Evolutionary conservation across 2,888 invertebrate genomes (phyloP), one percentile per base, ranked within the genome.

Genomic region (Drosophila nr. perissopoda): DNA sequence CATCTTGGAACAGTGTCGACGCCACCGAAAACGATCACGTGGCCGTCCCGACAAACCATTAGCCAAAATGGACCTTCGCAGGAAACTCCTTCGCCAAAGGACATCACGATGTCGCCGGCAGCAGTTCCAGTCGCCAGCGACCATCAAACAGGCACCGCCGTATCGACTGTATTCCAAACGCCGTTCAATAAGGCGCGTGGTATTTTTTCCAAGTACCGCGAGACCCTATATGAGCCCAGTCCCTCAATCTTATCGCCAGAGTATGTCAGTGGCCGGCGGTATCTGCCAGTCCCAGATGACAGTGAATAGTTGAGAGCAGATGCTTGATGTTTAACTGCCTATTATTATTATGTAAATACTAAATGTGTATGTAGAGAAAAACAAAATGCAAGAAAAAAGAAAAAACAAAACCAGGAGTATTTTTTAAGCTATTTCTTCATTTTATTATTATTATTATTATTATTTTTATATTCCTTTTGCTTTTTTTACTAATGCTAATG

Each of bases 151-250:
- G 66, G 71, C 42, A 57, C 29, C 40, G 29, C 29, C 40, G 29
- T 40, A 34, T 38, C 68, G 38, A 29, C 76, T 27, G 52, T 65
- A 25, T 83, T 77, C 60, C 69, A 79, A 51, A 88, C 90, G 34
- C 91, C 91, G 10, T 49, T 79, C 4, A 83, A 83, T 66, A 91
- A 89, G 66, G 21, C 81, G 66, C 83, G 79, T 18, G 91, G 90
- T 7, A 66, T 89, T 4, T 91, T 91, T 36, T 82, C 77, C 56
- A 80, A 81, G 49, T 91, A 87, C 38, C 87, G 91, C 33, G 85
- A 89, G 56, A 7, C 52, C 6, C 80, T 89, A 36, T 77, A 76
- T 58, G 57, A 67, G 2, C 16, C 25, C n/a, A 71, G 53, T 31
- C 67, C 76, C 5, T 5, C 27, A 10, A 6, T 69, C 11, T 18